Percentiles rank a stretch among this genome's conserved stretches.
phyloP scores from a whole-genome alignment of 1,140 invertebrate species.

The Lepidurus arcticus region DNA sequence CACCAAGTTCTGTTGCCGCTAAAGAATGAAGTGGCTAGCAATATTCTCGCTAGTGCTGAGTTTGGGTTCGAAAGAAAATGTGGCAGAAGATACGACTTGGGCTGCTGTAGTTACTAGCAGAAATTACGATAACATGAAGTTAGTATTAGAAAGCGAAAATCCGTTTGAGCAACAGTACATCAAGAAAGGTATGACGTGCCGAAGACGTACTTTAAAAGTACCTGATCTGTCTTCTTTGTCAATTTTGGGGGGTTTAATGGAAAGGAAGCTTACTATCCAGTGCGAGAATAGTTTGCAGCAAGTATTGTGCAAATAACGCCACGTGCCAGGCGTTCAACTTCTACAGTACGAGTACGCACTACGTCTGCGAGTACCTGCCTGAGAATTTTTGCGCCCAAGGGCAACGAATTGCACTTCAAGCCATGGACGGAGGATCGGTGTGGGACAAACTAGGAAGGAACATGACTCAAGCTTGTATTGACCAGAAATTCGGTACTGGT shows the following conservation, averaged over 20 bases:
- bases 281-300: not conserved
- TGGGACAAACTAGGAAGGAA: not conserved
- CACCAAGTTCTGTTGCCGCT: too few relatives aligned
- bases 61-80: too few relatives aligned
- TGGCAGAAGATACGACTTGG: too few relatives aligned
- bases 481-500: not conserved
- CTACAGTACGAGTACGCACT: not conserved
- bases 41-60: too few relatives aligned
- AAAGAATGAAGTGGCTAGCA: too few relatives aligned
- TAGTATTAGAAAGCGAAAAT: not conserved
- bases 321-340: not conserved
- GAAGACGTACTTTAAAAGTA: not conserved
- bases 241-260: not conserved
- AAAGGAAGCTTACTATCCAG: not conserved
- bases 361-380: not conserved
- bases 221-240: not conserved
- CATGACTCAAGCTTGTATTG: not conserved
- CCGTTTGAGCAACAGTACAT: not conserved
- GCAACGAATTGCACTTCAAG: not conserved
- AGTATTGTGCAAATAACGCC: not conserved
- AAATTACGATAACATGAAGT: not conserved
- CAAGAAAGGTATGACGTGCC: not conserved
- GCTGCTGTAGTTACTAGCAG: not conserved
- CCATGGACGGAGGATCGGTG: not conserved
- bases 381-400: not conserved